These are phyloP conservation scores for Nansenia antarctica DNA, from an alignment of 2,113 vertebrate genomes.

Conservation along the genomic window DNA sequence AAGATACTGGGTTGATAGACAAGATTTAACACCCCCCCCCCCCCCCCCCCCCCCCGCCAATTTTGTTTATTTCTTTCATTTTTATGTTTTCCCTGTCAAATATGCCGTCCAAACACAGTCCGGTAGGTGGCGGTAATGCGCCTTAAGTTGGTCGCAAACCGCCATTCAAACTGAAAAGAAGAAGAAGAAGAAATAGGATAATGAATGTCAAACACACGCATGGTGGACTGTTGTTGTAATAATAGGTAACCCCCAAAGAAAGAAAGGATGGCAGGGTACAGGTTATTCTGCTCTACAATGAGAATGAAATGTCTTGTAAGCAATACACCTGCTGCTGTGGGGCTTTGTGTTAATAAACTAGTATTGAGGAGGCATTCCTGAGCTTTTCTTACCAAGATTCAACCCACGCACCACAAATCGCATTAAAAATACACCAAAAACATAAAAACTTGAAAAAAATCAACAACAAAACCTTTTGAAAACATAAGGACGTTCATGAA, in stretches of 20 bases:
- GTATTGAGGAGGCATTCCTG: constrained; percentile 31
- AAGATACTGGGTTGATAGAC: too few species aligned
- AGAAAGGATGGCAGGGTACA: constrained; percentile 46
- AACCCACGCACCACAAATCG: constrained; percentile 22
- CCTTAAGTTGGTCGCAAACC: too few species aligned
- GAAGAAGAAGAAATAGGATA: too few species aligned
- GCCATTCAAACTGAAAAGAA: too few species aligned
- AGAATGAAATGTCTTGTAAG: constrained; percentile 3
- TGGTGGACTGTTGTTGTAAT: too few species aligned
- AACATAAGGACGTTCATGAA: constrained; percentile 16
- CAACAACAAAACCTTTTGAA: not conserved
- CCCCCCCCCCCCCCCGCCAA: too few species aligned
- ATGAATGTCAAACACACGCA: constrained; percentile 58
- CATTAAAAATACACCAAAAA: constrained; percentile 25
- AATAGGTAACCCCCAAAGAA: not conserved
- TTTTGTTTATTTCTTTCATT: too few species aligned
- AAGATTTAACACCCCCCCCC: too few species aligned
- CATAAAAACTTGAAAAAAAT: constrained; percentile 35
- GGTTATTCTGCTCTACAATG: constrained; percentile 31
- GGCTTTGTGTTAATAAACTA: constrained; percentile 16
- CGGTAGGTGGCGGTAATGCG: too few species aligned
- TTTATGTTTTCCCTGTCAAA: too few species aligned
- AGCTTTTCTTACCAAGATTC: constrained; percentile 33
- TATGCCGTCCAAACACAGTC: too few species aligned
- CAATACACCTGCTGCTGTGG: not conserved